Evolutionary conservation across 2,797 vertebrate species (phyloP).

Genomic region (Sebastes taczanowskii): DNA sequence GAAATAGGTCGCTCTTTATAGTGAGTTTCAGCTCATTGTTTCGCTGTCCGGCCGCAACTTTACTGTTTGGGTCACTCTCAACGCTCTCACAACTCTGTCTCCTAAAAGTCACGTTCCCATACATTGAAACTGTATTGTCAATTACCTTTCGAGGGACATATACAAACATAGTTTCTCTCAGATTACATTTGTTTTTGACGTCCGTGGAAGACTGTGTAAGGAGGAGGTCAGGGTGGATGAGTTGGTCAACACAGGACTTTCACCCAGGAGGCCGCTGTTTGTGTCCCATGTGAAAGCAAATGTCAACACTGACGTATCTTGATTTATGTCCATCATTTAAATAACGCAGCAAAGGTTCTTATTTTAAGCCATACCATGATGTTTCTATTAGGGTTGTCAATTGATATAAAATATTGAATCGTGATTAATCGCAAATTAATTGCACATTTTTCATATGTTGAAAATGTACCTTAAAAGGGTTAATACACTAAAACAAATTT

Average conservation of each 20-base stretch:
- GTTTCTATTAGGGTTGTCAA: neutral
- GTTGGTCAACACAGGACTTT: neutral
- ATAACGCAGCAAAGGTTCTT: neutral
- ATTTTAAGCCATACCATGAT: neutral
- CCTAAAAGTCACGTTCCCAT: neutral
- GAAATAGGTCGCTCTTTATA: neutral
- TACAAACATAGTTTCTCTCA: neutral
- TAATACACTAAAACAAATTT: rapidly evolving
- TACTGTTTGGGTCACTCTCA: neutral
- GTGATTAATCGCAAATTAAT: too few species aligned
- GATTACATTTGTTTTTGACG: neutral
- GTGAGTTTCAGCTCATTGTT: neutral
- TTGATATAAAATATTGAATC: too few species aligned
- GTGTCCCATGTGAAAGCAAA: too few species aligned
- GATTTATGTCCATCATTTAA: neutral
- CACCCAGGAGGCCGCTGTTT: too few species aligned
- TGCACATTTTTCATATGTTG: rapidly evolving
- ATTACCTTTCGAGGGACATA: neutral
- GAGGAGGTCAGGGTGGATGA: neutral
- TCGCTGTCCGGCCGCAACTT: neutral
- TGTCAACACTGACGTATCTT: too few species aligned
- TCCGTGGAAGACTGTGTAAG: neutral
- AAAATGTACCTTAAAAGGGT: too few species aligned
- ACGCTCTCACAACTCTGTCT: rapidly evolving
- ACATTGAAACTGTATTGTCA: neutral